Evolutionary conservation across 2,888 invertebrate species (phyloP), one percentile per base, ranked within the genome.

Genomic region (Agrotis segetum): DNA sequence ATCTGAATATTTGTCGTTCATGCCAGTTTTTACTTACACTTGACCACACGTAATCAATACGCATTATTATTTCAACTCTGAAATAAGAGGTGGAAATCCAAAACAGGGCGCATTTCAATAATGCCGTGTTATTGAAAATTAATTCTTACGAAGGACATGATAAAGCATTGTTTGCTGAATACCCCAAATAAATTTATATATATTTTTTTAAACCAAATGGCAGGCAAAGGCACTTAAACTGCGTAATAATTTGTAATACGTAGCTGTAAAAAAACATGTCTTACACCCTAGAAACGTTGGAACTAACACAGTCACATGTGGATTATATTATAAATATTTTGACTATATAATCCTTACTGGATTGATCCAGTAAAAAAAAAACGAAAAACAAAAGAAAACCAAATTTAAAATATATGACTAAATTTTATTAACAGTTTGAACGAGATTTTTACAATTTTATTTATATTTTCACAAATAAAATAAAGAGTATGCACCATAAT

Each of bases 171-270:
- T 50, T 58, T 65, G 17, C 72, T 60, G 40, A 59, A 50, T 59
- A 21, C 56, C 61, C 49, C 47, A 46, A 24, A 46, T 6, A 55
- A 47, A 60, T 24, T 59, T 0, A 46, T 6, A 50, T 55, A 19
- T 55, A 49, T 65, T 40, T 58, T 46, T 56, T 50, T 29, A 70
- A 76, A 81, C 47, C 11, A 64, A 84, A 82, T 50, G 53, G 70
- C 55, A 74, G 75, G 73, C 73, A 85, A 85, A 85, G 87, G 85
- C 87, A 86, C 85, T 85, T 86, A 83, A 61, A 82, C 49, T 73
- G 81, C 67, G 53, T 84, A 67, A 74, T 71, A 68, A 61, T 76
- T 50, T 61, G 65, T 60, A 61, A 66, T 67, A 72, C 55, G 16
- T 56, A 59, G 46, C 60, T 65, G 56, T 59, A 65, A 79, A 74